Evolutionary conservation across 2,888 invertebrate species (phyloP), one percentile per base, ranked within the genome.

Genomic region (Trichopoda pennipes): DNA sequence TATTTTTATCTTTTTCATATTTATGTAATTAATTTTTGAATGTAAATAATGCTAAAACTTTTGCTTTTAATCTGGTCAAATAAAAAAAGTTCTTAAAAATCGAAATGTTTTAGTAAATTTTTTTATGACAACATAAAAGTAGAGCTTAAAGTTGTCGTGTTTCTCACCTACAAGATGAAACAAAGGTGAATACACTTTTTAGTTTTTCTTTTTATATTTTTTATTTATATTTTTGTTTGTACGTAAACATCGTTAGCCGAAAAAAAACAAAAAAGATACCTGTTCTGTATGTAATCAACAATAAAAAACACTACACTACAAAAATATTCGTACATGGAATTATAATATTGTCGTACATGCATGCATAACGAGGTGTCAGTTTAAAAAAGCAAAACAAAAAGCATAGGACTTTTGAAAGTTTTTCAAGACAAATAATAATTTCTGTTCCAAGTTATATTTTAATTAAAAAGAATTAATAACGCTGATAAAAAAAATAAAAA

Each of bases 111-210:
- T 32, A 35, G 58, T 23, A 61, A 16, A 44, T 21, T 53, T 61
- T n/a, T 28, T 17, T 69, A n/a, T 0, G 21, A n/a, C 60, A 51
- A 42, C 28, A 53, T 49, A 58, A 21, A 56, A 61, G 78, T 79
- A 75, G 78, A 35, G 70, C 35, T 68, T 63, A 44, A 56, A 51
- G 55, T 56, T 75, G 75, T 72, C 66, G 82, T 75, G 66, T 17
- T 61, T 42, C n/a, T 28, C 53, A 56, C 38, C 55, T 64, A 66
- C 61, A 75, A 75, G 69, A 66, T 49, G 19, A 66, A 64, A 44
- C 23, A 81, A 82, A 82, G 82, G 82, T 79, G 79, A 82, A 82
- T 79, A 79, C 66, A 79, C 82, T 66, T 75, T 82, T 72, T 69
- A 63, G 47, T 75, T 75, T 64, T 76, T n/a, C n/a, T n/a, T n/a